Evolutionary conservation across 2,113 vertebrate species (phyloP), one percentile per base, ranked within the genome.

Genomic region (Ammospiza caudacuta): DNA sequence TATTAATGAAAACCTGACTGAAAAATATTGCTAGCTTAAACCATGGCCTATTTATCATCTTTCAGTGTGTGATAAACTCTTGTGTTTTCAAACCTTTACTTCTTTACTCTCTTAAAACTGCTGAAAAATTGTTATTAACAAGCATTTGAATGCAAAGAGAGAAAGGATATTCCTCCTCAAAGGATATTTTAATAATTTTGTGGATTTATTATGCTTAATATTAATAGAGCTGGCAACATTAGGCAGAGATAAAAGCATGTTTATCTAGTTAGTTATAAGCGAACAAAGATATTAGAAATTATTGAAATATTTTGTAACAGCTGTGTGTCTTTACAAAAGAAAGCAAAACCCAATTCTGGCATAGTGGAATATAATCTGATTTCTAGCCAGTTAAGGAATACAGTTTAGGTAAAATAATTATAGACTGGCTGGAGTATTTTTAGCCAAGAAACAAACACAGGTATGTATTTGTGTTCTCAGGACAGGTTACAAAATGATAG

Each of bases 231-330:
- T 89, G 54, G 8, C 22, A 88, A 75, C 4, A 63, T 61, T 67
- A 83, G 57, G 12, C 25, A 80, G 46, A 78, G 17, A 72, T 41
- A 55, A 88, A 92, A 59, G 23, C 41, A 35, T 29, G 5, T 49
- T 89, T 64, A 46, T n/a, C 14, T 57, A 66, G 15, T 63, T 21
- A 66, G 4, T 19, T 87, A 16, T 62, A 92, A 76, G 13, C 29
- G 41, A 92, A 92, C 15, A 78, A 57, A 89, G 44, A 78, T 33
- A 67, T 73, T 23, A 92, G 92, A 90, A 95, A 82, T 28, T 25
- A 44, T 11, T 46, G 29, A 68, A 79, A 41, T 55, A 2, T n/a
- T 76, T 87, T 72, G 49, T 54, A 96, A 49, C 63, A 94, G 57
- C 58, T 90, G 73, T 28, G 21, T 39, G 44, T 63, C 33, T 46